Conservation (phyloP, 2,888 invertebrate species). For the Icerya purchasi region DNA sequence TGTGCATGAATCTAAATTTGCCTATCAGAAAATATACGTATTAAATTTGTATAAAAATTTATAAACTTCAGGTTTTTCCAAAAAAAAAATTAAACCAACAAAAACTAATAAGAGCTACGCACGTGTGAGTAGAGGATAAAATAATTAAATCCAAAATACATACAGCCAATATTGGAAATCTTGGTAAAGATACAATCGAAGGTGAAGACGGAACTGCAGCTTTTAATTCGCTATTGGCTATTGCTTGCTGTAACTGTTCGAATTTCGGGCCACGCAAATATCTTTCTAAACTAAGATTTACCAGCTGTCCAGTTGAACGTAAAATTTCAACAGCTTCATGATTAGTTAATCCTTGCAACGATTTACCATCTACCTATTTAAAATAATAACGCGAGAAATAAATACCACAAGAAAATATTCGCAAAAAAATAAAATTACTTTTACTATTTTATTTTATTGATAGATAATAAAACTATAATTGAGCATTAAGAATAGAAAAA, state of each 20-base stretch:
- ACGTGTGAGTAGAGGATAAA: no score
- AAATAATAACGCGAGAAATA: background rate
- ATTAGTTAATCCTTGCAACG: conserved; percentile 86
- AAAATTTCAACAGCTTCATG: conserved; percentile 93
- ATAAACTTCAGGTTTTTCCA: no score
- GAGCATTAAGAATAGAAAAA: no score
- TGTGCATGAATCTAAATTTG: no score
- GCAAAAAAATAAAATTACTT: no score
- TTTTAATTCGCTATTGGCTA: conserved; percentile 55
- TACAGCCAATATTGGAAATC: conserved; percentile 38
- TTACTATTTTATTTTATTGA: conserved; percentile 1
- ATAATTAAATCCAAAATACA: no score
- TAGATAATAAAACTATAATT: no score
- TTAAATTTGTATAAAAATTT: no score
- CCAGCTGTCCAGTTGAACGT: conserved; percentile 76
- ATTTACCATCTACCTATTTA: conserved; percentile 57
- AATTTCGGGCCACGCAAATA: conserved; percentile 76
- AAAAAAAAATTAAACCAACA: no score
- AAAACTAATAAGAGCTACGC: no score
- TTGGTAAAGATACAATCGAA: conserved; percentile 46
- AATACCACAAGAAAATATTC: background rate
- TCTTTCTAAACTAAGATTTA: conserved; percentile 69
- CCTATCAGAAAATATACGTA: no score
- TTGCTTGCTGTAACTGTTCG: conserved; percentile 69
- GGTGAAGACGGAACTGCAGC: conserved; percentile 31